A percentile compares a stretch with the other conserved stretches of the same genome.
Evolutionary conservation across 2,113 vertebrate genomes (phyloP).

Genomic region (Arvicanthis niloticus): DNA sequence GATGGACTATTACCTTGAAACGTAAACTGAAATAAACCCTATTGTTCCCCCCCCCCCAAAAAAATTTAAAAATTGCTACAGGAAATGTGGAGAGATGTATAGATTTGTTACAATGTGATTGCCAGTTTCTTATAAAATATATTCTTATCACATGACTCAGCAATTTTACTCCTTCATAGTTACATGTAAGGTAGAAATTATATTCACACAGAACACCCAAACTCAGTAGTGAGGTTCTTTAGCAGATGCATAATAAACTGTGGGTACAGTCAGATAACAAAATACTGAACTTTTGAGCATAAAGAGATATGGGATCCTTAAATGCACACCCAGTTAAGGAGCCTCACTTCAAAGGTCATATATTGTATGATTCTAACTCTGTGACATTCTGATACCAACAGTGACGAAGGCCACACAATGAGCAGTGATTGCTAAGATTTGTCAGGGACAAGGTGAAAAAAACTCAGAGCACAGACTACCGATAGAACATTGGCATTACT

Average conservation of each 20-base stretch:
- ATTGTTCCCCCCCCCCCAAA: too few species aligned
- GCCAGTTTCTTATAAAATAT: background rate
- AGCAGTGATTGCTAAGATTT: background rate
- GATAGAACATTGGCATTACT: background rate
- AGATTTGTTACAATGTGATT: background rate
- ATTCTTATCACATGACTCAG: background rate
- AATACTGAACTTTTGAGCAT: background rate
- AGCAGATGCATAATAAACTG: background rate
- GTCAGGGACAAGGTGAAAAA: accelerated
- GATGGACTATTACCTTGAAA: background rate
- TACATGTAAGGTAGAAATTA: background rate
- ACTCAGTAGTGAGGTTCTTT: background rate
- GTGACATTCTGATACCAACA: background rate
- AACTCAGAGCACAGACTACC: background rate
- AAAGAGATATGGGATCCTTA: background rate
- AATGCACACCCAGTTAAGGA: too few species aligned
- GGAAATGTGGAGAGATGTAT: background rate
- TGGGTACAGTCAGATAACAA: background rate
- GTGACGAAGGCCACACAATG: background rate
- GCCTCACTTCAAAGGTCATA: background rate
- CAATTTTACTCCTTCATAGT: background rate
- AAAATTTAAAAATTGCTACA: too few species aligned
- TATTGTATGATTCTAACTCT: background rate
- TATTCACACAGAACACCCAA: background rate
- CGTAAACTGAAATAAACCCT: background rate